These are phyloP conservation scores for Podotricha telesiphe DNA, from an alignment of 2,888 invertebrate species.

Conservation along the genomic window DNA sequence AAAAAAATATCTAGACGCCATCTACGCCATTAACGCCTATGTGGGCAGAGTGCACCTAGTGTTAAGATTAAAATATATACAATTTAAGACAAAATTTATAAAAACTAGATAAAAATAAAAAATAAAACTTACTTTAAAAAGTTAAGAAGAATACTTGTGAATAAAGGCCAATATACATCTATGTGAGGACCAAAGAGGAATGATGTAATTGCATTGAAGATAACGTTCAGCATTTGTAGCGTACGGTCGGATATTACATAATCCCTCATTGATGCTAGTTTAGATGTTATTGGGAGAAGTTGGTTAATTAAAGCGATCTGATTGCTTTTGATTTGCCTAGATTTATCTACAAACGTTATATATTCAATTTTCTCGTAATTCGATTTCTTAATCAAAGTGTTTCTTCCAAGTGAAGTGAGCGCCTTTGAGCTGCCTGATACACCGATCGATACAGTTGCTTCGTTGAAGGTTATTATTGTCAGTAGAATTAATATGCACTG, in stretches of 20 bases:
- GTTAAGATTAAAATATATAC: too few relatives aligned
- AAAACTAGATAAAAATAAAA: not conserved
- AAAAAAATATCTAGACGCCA: too few relatives aligned
- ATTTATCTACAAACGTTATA: not conserved
- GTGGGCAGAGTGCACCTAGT: too few relatives aligned
- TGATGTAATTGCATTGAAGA: slow-evolving; percentile 18
- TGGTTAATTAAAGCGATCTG: slow-evolving; percentile 9
- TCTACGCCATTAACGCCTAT: too few relatives aligned
- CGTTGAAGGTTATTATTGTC: not conserved
- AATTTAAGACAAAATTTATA: too few relatives aligned
- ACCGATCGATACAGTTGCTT: not conserved
- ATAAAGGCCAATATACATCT: slow-evolving; percentile 30
- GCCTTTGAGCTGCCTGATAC: not conserved
- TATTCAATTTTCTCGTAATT: slow-evolving; percentile 3
- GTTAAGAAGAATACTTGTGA: slow-evolving; percentile 23
- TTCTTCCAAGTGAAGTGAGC: not conserved
- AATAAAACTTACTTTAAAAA: slow-evolving; percentile 34
- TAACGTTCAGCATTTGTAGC: not conserved
- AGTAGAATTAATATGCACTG: not conserved
- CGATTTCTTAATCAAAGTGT: not conserved
- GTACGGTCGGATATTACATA: not conserved
- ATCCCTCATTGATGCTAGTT: not conserved
- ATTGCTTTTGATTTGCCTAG: not conserved
- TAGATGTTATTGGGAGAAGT: not conserved
- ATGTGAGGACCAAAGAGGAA: slow-evolving; percentile 33